phyloP scores from a whole-genome alignment of 2,888 invertebrate genomes.

The Idaea straminata region DNA sequence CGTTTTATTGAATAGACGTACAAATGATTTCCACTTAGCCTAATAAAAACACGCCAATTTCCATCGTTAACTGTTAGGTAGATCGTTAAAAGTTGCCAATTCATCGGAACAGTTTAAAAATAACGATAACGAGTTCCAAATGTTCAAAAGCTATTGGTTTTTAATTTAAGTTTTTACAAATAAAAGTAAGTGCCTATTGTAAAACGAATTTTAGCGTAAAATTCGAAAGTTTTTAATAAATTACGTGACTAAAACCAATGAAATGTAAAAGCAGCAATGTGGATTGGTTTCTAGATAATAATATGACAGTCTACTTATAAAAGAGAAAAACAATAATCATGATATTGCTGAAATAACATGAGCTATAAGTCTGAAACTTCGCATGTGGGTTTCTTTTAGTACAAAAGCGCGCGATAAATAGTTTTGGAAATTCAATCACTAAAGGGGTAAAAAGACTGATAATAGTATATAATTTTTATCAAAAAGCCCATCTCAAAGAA shows the following conservation, averaged over 20 bases:
- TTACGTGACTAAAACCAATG: not conserved
- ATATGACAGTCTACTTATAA: too few relatives aligned
- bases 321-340: too few relatives aligned
- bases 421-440: too few relatives aligned
- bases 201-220: not conserved
- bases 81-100: slow-evolving; percentile 10
- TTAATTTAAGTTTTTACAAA: not conserved
- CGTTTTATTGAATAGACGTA: not conserved
- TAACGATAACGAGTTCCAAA: not conserved
- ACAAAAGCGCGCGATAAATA: too few relatives aligned
- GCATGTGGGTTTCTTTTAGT: too few relatives aligned
- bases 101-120: not conserved
- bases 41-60: not conserved
- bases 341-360: too few relatives aligned
- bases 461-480: not conserved
- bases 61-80: not conserved
- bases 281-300: too few relatives aligned
- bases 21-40: not conserved
- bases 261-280: too few relatives aligned
- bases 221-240: not conserved
- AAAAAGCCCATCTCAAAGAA: not conserved
- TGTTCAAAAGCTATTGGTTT: not conserved
- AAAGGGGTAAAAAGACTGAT: not conserved
- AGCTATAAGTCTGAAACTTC: too few relatives aligned
- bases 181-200: not conserved